A percentile compares a stretch with the other conserved stretches of the same genome.
Evolutionary conservation across 2,888 invertebrate genomes (phyloP).

Genomic region (Pegoplata infirma): DNA sequence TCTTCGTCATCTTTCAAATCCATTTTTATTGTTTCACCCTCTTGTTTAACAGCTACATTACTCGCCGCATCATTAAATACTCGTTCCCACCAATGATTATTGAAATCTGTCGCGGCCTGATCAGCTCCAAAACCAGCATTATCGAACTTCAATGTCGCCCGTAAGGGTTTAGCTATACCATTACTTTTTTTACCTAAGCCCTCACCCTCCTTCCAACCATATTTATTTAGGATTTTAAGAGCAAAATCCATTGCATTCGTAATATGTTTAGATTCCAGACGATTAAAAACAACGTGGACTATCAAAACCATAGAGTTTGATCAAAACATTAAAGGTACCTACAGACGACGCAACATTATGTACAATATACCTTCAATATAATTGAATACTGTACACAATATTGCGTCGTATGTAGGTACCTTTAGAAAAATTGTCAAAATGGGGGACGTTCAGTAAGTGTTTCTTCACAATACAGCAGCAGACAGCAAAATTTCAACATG

Average conservation of each 20-base stretch:
- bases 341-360: too few relatives aligned
- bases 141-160: slow-evolving; percentile 89
- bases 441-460: too few relatives aligned
- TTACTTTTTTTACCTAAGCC: slow-evolving; percentile 90
- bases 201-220: slow-evolving; percentile 77
- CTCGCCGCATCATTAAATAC: slow-evolving; percentile 86
- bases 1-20: slow-evolving; percentile 69
- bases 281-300: slow-evolving; percentile 26
- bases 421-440: too few relatives aligned
- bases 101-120: slow-evolving; percentile 83
- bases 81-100: slow-evolving; percentile 91
- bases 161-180: slow-evolving; percentile 88
- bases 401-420: too few relatives aligned
- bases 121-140: slow-evolving; percentile 88
- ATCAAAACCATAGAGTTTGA: slow-evolving; percentile 2
- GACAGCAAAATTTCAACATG: too few relatives aligned
- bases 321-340: too few relatives aligned
- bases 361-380: too few relatives aligned
- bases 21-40: slow-evolving; percentile 68
- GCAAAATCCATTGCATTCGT: slow-evolving; percentile 77
- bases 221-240: slow-evolving; percentile 74
- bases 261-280: neutral
- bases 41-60: slow-evolving; percentile 81
- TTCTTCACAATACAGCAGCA: too few relatives aligned
- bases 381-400: too few relatives aligned